Conservation (phyloP, 2,797 vertebrate genomes). For the Molothrus ater region DNA sequence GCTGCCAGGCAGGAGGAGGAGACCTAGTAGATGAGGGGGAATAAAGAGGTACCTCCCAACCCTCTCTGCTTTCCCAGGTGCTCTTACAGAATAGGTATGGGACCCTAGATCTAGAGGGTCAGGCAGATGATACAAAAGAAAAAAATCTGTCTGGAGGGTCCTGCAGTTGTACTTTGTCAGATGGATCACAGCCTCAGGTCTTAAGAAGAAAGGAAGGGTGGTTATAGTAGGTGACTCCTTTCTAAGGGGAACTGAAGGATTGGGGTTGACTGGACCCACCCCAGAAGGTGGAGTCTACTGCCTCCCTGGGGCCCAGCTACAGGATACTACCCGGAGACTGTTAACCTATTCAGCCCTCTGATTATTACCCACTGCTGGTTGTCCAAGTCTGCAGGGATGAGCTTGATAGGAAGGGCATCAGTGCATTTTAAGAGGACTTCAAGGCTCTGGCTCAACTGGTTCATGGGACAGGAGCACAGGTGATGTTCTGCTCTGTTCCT, state of each 20-base stretch:
- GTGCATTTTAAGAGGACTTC: not conserved
- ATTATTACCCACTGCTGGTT: not conserved
- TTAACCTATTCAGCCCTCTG: not conserved
- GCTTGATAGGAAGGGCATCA: not conserved
- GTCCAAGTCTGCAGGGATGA: not conserved
- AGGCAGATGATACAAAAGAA: not conserved
- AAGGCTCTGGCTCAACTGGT: not conserved
- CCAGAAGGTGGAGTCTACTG: not conserved
- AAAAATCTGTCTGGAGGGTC: fast-evolving
- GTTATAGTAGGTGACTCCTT: not conserved
- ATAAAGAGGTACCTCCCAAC: not conserved
- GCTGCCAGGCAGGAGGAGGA: not conserved
- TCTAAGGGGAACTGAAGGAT: not conserved
- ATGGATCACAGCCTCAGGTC: not conserved
- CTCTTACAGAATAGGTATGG: not conserved
- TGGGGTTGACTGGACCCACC: not conserved
- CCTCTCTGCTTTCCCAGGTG: not conserved
- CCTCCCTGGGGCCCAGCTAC: not conserved
- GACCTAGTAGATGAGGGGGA: not conserved
- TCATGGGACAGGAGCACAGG: fast-evolving
- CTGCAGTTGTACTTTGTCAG: not conserved
- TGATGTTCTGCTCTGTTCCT: not conserved
- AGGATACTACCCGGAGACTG: not conserved
- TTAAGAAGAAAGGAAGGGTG: not conserved
- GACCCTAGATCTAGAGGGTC: not conserved